Conservation (phyloP, 1,140 invertebrate genomes). For the Sitophilus oryzae region DNA sequence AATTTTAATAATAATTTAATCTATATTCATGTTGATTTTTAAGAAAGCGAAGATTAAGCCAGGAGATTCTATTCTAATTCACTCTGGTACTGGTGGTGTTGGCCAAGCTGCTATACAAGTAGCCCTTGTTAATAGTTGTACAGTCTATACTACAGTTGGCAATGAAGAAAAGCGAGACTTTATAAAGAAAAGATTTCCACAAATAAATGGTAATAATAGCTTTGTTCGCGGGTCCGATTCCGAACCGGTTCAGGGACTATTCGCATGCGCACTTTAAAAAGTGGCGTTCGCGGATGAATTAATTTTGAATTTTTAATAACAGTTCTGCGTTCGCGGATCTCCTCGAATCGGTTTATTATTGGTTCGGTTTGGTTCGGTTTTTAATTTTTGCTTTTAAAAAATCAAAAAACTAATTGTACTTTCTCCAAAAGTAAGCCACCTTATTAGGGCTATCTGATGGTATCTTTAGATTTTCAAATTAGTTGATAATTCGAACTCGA, state of each 20-base stretch:
- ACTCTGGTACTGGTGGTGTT: conserved; percentile 85
- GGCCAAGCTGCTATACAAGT: conserved; percentile 80
- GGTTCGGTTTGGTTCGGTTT: no score
- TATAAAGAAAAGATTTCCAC: conserved; percentile 63
- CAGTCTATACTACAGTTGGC: conserved; percentile 70
- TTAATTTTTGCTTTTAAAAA: background rate
- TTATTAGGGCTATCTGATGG: no score
- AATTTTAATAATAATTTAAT: background rate
- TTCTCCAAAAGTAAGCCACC: no score
- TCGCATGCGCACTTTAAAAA: background rate
- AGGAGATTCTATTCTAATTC: conserved; percentile 51
- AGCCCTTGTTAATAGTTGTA: conserved; percentile 63
- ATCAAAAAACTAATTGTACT: background rate
- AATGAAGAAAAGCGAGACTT: conserved; percentile 69
- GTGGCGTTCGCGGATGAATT: no score
- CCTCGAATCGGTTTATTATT: no score
- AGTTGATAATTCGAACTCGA: no score
- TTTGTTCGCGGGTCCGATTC: background rate
- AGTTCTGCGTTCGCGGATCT: no score
- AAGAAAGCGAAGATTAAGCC: conserved; percentile 24
- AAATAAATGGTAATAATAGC: conserved; percentile 48
- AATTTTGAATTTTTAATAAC: no score
- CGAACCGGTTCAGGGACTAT: background rate
- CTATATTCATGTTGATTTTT: background rate
- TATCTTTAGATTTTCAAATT: no score